phyloP scores from a whole-genome alignment of 1,140 invertebrate species.

The Asobara japonica region DNA sequence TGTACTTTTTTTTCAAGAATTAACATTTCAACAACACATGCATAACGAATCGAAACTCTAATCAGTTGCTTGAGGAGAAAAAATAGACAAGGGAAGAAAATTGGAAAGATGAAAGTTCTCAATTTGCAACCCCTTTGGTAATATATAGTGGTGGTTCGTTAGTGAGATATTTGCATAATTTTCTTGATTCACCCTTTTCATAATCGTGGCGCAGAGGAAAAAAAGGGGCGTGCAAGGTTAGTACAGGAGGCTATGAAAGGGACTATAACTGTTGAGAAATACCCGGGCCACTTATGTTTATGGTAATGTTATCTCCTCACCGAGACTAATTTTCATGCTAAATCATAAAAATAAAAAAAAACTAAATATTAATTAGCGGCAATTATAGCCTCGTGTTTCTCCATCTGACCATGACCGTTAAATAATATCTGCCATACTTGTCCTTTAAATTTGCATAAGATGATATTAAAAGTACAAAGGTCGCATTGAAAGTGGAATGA shows the following conservation, averaged over 20 bases:
- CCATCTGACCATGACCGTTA: neutral
- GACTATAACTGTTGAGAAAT: conserved; percentile 47
- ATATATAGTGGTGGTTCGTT: conserved; percentile 33
- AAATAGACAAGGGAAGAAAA: neutral
- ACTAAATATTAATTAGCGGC: conserved; percentile 36
- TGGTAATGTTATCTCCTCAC: conserved; percentile 57
- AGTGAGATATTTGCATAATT: conserved; percentile 58
- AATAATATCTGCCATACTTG: neutral
- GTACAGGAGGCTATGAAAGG: conserved; percentile 38
- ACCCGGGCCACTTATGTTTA: conserved; percentile 50
- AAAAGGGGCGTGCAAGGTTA: conserved; percentile 14
- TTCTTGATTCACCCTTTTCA: conserved; percentile 38
- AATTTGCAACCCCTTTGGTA: conserved; percentile 5
- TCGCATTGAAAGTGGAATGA: neutral
- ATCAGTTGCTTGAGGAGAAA: conserved; percentile 6
- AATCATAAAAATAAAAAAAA: conserved; percentile 37
- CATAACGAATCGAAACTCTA: neutral
- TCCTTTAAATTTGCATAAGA: conserved; percentile 1
- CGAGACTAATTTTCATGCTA: conserved; percentile 52
- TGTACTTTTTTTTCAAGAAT: neutral
- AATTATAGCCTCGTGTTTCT: conserved; percentile 10
- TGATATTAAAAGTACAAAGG: neutral
- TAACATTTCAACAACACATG: neutral
- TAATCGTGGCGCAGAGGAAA: conserved; percentile 30
- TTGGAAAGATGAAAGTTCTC: conserved; percentile 4